These are phyloP conservation scores for Mimas tiliae DNA, from an alignment of 2,888 invertebrate genomes.

Conservation along the genomic window DNA sequence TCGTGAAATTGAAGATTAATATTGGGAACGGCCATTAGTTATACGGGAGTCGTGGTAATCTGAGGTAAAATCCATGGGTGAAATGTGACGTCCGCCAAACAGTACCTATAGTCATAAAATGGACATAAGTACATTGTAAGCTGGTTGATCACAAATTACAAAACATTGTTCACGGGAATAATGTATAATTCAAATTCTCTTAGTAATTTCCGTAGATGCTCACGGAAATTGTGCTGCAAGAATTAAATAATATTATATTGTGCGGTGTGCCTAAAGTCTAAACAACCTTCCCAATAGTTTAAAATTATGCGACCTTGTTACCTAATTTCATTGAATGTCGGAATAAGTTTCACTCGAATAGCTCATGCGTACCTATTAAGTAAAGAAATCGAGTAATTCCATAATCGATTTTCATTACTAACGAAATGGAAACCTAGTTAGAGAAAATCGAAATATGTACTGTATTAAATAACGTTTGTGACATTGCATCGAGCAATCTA, in stretches of 20 bases:
- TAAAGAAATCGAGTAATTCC: background rate
- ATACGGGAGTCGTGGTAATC: no score
- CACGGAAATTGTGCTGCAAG: background rate
- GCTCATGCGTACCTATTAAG: background rate
- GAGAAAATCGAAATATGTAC: background rate
- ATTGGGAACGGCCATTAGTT: no score
- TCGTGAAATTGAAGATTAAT: no score
- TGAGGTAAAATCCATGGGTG: no score
- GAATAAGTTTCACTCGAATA: background rate
- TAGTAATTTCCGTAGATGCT: background rate
- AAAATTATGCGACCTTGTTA: slow-evolving; percentile 5
- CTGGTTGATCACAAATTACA: no score
- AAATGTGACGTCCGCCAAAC: no score
- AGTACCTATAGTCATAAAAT: no score
- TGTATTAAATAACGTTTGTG: slow-evolving; percentile 1
- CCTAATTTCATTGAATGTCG: background rate
- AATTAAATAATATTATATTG: background rate
- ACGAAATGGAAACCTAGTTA: background rate
- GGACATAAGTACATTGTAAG: no score
- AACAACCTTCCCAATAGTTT: background rate
- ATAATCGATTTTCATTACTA: background rate
- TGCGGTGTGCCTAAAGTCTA: no score
- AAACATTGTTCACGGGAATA: no score
- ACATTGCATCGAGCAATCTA: background rate
- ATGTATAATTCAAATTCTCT: background rate